A percentile compares a stretch with the other conserved stretches of the same genome.
Conservation (phyloP, 1,140 invertebrate species). For the Eriosoma lanigerum region DNA sequence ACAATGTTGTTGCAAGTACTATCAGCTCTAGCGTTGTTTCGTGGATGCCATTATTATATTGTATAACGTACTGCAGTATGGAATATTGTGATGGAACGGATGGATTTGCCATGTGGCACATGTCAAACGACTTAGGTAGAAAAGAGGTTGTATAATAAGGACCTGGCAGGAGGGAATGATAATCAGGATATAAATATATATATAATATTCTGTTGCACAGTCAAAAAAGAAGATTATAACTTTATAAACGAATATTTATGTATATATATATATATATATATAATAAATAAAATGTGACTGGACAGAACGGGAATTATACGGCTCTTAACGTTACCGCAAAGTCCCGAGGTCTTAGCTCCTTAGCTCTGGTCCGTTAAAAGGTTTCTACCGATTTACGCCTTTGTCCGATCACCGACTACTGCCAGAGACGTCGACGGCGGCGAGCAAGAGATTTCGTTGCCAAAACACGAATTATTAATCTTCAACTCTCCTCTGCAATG, state of each 20-base stretch:
- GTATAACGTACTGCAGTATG: too few relatives aligned
- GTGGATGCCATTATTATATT: background rate
- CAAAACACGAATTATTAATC: conserved; percentile 29
- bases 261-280: background rate
- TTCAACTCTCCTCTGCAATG: background rate
- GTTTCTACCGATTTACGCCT: conserved; percentile 38
- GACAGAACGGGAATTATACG: background rate
- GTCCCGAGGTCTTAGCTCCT: conserved; percentile 6
- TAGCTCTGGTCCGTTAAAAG: conserved; percentile 42
- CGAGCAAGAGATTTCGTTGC: conserved; percentile 3
- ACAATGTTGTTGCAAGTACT: background rate
- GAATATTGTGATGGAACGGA: background rate
- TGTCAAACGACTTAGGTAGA: conserved; percentile 27
- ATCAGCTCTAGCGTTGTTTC: too few relatives aligned
- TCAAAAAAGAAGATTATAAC: conserved; percentile 23
- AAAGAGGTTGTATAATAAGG: too few relatives aligned
- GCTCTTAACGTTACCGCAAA: conserved; percentile 16
- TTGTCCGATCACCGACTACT: background rate
- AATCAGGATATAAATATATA: too few relatives aligned
- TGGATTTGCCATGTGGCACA: conserved; percentile 1
- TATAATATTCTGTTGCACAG: too few relatives aligned
- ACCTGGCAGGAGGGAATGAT: too few relatives aligned
- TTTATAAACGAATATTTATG: background rate
- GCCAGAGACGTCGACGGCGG: background rate
- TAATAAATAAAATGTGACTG: too few relatives aligned